Evolutionary conservation across 2,888 invertebrate genomes (phyloP), one percentile per base, ranked within the genome.

Genomic region (Ecdyonurus torrentis): DNA sequence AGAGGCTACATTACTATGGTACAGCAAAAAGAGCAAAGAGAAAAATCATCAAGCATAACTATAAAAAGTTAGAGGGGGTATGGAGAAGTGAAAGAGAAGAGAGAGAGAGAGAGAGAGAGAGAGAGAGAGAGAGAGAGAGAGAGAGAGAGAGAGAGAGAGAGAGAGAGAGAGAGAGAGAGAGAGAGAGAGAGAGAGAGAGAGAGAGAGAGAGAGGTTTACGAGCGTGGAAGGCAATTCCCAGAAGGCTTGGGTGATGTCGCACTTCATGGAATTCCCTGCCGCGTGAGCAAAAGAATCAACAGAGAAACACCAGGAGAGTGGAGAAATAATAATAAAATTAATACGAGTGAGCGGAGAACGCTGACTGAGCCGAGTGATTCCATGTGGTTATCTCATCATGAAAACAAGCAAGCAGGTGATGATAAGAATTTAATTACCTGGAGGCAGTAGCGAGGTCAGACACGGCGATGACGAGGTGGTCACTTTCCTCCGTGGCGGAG

Each of bases 71-170:
- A n/a, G n/a, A n/a, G n/a, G n/a, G n/a, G n/a, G n/a, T n/a, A n/a
- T n/a, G 63, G 63, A 63, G 59, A 63, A 72, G 76, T 77, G 76
- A 75, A 75, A 76, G 70, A 68, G 72, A 71, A 70, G 70, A 69
- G 69, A 74, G 74, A 63, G 61, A 59, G 65, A 61, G 66, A 63
- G 64, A 61, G 37, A 63, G 63, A 61, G 77, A 76, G 77, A 77
- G 76, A 74, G 75, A 73, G 22, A 53, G 50, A 59, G 65, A 58
- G n/a, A n/a, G n/a, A n/a, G n/a, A n/a, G n/a, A n/a, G n/a, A n/a
- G n/a, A n/a, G n/a, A n/a, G n/a, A n/a, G n/a, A n/a, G n/a, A n/a
- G n/a, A n/a, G n/a, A n/a, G n/a, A n/a, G n/a, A n/a, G n/a, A n/a
- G n/a, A n/a, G n/a, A n/a, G n/a, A n/a, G n/a, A n/a, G n/a, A n/a